Evolutionary conservation across 2,888 invertebrate species (phyloP), one percentile per base, ranked within the genome.

Genomic region (Acrocera orbiculus): DNA sequence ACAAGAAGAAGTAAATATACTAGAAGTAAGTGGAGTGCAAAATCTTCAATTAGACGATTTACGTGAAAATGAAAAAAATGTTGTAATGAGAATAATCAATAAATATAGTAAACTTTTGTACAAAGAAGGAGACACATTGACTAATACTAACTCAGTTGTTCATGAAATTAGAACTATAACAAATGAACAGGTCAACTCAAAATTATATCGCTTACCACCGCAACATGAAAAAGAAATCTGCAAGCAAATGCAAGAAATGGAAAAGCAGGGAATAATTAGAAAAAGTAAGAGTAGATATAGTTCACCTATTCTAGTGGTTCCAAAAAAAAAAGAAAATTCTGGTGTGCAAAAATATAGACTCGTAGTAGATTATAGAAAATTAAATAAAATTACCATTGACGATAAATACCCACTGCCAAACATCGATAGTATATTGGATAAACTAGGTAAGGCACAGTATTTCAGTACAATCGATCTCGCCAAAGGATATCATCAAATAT

Each of bases 401-500:
- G 39, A 37, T 33, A 32, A 35, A 5, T 33, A 37, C 11, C 35
- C 32, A 2, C 20, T 39, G 10, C 35, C 37, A 7, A 38, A 36
- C 16, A 40, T 38, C 10, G 30, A 40, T 4, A 19, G 26, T 11
- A 37, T 39, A 9, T 15, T 33, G 13, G 38, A 36, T 24, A 37
- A 38, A 27, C 6, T 39, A 11, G 36, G 32, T 3, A 33, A 32
- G 28, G 30, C 40, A 7, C 37, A 39, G 22, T 41, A 39, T 24
- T 37, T 41, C 14, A 32, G 32, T 16, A 34, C 39, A 2, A 9
- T 41, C 8, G 39, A 39, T 11, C 16, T 41, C 7, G 39, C 35
- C 2, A 39, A 39, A 19, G 29, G 35, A 5, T 34, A 34, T 15
- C 29, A 38, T 15, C 34, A 35, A 16, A 35, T 38, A 5, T 7